Evolutionary conservation across 2,113 vertebrate genomes (phyloP).

Genomic region (Chauna torquata): DNA sequence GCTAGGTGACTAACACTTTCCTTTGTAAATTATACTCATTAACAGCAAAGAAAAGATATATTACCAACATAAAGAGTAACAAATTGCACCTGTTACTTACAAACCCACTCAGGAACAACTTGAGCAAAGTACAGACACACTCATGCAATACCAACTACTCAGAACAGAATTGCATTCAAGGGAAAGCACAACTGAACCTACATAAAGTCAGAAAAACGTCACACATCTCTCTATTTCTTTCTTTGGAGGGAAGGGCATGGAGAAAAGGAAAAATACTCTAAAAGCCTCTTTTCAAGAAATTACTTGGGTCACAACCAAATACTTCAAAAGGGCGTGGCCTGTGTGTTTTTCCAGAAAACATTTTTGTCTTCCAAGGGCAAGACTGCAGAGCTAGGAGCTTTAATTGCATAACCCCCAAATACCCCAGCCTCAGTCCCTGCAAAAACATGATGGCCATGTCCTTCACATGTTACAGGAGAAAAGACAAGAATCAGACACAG

Average conservation of each 20-base stretch:
- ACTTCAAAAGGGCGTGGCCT: too few species aligned
- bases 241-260: too few species aligned
- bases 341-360: background rate
- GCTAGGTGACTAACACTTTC: background rate
- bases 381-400: background rate
- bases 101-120: background rate
- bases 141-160: accelerated
- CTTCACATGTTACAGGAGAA: background rate
- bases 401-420: too few species aligned
- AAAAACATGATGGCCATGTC: accelerated
- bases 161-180: background rate
- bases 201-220: accelerated
- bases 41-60: background rate
- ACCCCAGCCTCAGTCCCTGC: accelerated
- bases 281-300: background rate
- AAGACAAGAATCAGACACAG: accelerated
- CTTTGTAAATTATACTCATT: background rate
- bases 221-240: background rate
- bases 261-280: background rate
- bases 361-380: accelerated
- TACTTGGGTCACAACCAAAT: background rate
- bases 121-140: accelerated
- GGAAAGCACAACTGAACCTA: background rate
- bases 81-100: background rate
- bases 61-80: background rate